Conservation (phyloP, 2,888 invertebrate species). For the Uloborus plumipes region DNA sequence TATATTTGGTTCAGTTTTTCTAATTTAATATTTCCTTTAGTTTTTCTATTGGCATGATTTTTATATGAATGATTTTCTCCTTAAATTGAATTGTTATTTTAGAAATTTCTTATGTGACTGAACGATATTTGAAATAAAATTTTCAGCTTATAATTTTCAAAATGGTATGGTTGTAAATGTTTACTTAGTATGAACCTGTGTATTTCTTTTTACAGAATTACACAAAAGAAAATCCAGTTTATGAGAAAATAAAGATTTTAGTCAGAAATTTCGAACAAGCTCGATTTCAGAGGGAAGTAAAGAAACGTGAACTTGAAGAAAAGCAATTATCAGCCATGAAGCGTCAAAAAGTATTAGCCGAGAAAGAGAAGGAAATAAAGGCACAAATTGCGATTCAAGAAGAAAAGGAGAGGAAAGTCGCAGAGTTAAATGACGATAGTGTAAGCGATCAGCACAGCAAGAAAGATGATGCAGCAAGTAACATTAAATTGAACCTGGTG, state of each 20-base stretch:
- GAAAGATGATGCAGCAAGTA: not conserved
- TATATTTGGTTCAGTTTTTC: too few relatives aligned
- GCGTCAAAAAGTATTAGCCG: not conserved
- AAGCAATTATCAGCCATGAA: not conserved
- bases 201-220: slow-evolving; percentile 10
- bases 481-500: slow-evolving; percentile 11
- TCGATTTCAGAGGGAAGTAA: slow-evolving; percentile 2
- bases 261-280: not conserved
- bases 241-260: slow-evolving; percentile 20
- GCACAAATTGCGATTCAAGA: not conserved
- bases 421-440: slow-evolving; percentile 2
- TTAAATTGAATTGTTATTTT: too few relatives aligned
- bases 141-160: too few relatives aligned
- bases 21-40: too few relatives aligned
- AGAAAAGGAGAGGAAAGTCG: not conserved
- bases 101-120: too few relatives aligned
- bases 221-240: slow-evolving; percentile 33
- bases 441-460: not conserved
- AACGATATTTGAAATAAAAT: too few relatives aligned
- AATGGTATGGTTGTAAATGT: too few relatives aligned
- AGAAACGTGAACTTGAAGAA: slow-evolving; percentile 1
- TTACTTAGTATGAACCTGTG: too few relatives aligned
- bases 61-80: too few relatives aligned
- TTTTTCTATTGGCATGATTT: too few relatives aligned
- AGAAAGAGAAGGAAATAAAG: not conserved